Evolutionary conservation across 2,113 vertebrate species (phyloP), one percentile per base, ranked within the genome.

Genomic region (Heteronetta atricapilla): DNA sequence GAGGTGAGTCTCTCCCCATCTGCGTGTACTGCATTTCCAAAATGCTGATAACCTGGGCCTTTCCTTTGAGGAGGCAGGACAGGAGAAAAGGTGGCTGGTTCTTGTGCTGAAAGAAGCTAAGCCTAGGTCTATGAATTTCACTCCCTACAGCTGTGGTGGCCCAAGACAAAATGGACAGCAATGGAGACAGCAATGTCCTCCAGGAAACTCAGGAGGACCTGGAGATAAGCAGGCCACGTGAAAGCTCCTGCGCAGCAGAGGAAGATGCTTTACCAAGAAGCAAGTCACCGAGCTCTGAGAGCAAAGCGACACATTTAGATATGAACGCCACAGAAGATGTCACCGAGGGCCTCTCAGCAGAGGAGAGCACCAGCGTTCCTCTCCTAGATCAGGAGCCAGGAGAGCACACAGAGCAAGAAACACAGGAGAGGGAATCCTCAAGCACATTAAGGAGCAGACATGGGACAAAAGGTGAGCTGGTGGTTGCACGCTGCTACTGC

Each of bases 391-490:
- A 3, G 85, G 80, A 92, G 40, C 59, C 64, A 68, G 48, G 68
- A 67, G 66, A 23, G 38, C 42, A 50, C 44, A 21, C 1, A 17
- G 42, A 77, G 50, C 83, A 68, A 28, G 79, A 84, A 75, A 59
- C 62, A 10, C 18, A 36, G 36, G 75, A 63, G 11, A 79, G 23
- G 0, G 1, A 11, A 44, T 78, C 80, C 52, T 86, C 82, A 79
- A 26, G 13, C 34, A 7, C 1, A 0, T 67, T 97, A 72, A 96
- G 96, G 89, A 92, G 29, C 52, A 95, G 96, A 75, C 56, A 11
- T 6, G 76, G 26, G 29, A 67, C 19, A 2, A 55, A 82, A 96
- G 98, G 98, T 98, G 86, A 98, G 97, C 60, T 78, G n/a, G 29
- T 69, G 56, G 25, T 56, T 95, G 70, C 42, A 68, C 28, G 1